Conservation (phyloP, 2,888 invertebrate species). For the Lasioglossum leucozonium region DNA sequence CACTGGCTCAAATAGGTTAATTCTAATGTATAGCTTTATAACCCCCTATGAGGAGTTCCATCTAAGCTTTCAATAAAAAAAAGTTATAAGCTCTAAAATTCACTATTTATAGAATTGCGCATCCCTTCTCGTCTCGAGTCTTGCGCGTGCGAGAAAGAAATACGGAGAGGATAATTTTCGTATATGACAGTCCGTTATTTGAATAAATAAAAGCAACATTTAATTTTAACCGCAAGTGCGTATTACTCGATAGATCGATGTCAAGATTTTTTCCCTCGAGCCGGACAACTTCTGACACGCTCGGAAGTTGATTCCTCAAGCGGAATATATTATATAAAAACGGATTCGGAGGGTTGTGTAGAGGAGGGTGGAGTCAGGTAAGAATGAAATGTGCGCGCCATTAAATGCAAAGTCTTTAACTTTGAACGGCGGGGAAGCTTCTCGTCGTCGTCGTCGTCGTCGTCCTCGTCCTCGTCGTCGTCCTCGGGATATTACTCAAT, state of each 20-base stretch:
- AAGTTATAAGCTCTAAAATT: too few species aligned
- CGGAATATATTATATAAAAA: slow-evolving; percentile 55
- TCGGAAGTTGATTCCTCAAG: background rate
- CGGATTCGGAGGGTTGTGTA: background rate
- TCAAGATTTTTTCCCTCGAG: background rate
- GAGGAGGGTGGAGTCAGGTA: slow-evolving; percentile 26
- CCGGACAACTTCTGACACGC: background rate
- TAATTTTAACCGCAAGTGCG: background rate
- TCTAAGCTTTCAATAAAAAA: too few species aligned
- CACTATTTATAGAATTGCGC: too few species aligned
- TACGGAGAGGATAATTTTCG: too few species aligned
- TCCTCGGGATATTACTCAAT: slow-evolving; percentile 68
- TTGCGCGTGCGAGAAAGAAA: too few species aligned
- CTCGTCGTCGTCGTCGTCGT: slow-evolving; percentile 16
- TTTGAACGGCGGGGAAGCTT: slow-evolving; percentile 62
- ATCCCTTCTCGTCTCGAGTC: too few species aligned
- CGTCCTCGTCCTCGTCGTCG: slow-evolving; percentile 48
- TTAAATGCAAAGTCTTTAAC: slow-evolving; percentile 71
- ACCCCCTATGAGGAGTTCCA: too few species aligned
- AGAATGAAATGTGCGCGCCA: slow-evolving; percentile 69
- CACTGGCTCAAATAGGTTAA: too few species aligned
- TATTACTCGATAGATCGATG: background rate
- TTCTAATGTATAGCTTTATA: too few species aligned
- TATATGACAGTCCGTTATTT: too few species aligned
- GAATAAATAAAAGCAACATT: background rate